These are phyloP conservation scores for Chitala chitala DNA, from an alignment of 2,113 vertebrate species.

Conservation along the genomic window DNA sequence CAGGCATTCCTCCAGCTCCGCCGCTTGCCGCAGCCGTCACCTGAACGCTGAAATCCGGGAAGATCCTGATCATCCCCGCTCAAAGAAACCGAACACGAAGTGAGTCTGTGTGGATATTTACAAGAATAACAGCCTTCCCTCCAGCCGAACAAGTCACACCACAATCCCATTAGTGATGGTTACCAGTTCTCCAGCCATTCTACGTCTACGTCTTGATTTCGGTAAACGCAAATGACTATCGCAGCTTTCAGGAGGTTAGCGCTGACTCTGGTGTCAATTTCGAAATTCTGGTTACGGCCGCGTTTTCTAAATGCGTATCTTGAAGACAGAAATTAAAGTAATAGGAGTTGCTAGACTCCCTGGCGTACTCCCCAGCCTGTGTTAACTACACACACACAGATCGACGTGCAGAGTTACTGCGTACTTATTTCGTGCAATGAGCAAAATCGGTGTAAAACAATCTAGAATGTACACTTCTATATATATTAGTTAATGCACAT, in stretches of 20 bases:
- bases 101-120: constrained; percentile 51
- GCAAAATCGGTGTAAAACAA: background rate
- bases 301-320: too few species aligned
- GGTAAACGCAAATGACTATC: constrained; percentile 33
- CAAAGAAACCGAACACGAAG: constrained; percentile 43
- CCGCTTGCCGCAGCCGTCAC: constrained; percentile 86
- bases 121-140: constrained; percentile 59
- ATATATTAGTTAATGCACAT: background rate
- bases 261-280: constrained; percentile 47
- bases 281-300: constrained; percentile 39
- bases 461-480: constrained; percentile 16
- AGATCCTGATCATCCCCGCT: constrained; percentile 94
- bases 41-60: constrained; percentile 98
- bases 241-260: constrained; percentile 41
- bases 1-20: constrained; percentile 78
- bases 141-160: constrained; percentile 69
- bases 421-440: background rate
- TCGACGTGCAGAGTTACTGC: background rate
- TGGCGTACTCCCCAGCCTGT: background rate
- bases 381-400: too few species aligned
- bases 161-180: constrained; percentile 73
- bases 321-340: background rate
- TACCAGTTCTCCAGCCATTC: constrained; percentile 50
- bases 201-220: constrained; percentile 41
- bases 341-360: constrained; percentile 7